These are phyloP conservation scores for Hylaeus anthracinus DNA, from an alignment of 1,140 invertebrate genomes.

Conservation along the genomic window DNA sequence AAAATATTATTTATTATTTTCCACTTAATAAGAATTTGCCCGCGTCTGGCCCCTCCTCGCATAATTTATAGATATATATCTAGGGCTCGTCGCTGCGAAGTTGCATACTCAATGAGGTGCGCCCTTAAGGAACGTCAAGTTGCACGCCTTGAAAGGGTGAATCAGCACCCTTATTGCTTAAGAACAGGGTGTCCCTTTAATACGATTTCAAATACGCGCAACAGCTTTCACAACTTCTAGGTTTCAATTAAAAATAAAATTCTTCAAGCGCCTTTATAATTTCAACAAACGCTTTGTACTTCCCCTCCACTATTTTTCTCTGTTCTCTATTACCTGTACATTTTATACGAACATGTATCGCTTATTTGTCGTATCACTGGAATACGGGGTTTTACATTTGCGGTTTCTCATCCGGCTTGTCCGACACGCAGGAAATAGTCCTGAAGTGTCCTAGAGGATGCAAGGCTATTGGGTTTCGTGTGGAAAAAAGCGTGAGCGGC, in stretches of 20 bases:
- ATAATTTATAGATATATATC: conserved; percentile 36
- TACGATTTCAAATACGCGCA: neutral
- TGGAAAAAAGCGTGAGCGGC: conserved; percentile 56
- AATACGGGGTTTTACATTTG: conserved; percentile 72
- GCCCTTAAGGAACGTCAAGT: conserved; percentile 28
- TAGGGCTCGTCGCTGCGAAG: conserved; percentile 18
- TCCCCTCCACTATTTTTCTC: too few relatives aligned
- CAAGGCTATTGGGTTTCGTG: conserved; percentile 78
- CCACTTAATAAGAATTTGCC: too few relatives aligned
- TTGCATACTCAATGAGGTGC: conserved; percentile 34
- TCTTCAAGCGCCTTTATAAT: too few relatives aligned
- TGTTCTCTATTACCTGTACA: neutral
- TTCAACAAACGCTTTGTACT: too few relatives aligned
- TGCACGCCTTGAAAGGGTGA: neutral
- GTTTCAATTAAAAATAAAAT: too few relatives aligned
- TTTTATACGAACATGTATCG: neutral
- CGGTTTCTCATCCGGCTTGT: conserved; percentile 79
- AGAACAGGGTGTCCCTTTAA: neutral
- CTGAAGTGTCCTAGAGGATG: conserved; percentile 79
- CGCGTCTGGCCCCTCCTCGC: neutral
- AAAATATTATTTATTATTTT: too few relatives aligned
- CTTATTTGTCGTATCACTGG: conserved; percentile 17
- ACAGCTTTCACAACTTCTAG: too few relatives aligned
- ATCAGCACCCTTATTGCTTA: conserved; percentile 1
- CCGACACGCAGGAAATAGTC: conserved; percentile 78